Evolutionary conservation across 2,888 invertebrate genomes (phyloP).

Genomic region (Yponomeuta evonymella): DNA sequence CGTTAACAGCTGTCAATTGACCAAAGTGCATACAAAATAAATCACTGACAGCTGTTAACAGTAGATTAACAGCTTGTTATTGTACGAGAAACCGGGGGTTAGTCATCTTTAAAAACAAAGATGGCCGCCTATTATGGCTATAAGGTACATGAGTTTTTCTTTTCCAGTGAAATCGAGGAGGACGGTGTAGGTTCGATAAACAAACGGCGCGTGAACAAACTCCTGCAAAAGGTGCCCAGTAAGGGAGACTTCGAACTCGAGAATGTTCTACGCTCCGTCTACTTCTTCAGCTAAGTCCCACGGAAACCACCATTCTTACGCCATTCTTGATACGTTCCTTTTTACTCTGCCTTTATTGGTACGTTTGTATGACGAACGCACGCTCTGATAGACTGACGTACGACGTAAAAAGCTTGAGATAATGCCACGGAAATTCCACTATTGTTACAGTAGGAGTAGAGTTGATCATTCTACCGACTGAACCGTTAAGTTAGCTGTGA

Average conservation of each 20-base stretch:
- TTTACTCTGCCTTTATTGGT: conserved; percentile 1
- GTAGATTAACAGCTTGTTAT: too few species aligned
- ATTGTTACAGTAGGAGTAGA: neutral
- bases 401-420: neutral
- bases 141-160: neutral
- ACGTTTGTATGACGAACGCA: neutral
- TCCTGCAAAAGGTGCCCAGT: conserved; percentile 79
- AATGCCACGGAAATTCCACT: neutral
- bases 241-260: conserved; percentile 87
- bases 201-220: conserved; percentile 78
- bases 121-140: too few species aligned
- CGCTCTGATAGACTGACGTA: neutral
- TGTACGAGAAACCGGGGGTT: too few species aligned
- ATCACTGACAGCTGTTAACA: too few species aligned
- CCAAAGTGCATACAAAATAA: too few species aligned
- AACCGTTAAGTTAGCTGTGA: neutral
- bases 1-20: too few species aligned
- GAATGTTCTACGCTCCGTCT: conserved; percentile 84
- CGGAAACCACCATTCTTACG: neutral
- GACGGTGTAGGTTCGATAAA: conserved; percentile 70
- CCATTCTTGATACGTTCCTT: neutral
- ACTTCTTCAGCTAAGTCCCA: conserved; percentile 86
- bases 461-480: neutral
- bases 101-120: too few species aligned
- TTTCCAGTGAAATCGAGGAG: conserved; percentile 61